A percentile compares a stretch with the other conserved stretches of the same genome.
Evolutionary conservation across 1,140 invertebrate species (phyloP).

Genomic region (Apis laboriosa): DNA sequence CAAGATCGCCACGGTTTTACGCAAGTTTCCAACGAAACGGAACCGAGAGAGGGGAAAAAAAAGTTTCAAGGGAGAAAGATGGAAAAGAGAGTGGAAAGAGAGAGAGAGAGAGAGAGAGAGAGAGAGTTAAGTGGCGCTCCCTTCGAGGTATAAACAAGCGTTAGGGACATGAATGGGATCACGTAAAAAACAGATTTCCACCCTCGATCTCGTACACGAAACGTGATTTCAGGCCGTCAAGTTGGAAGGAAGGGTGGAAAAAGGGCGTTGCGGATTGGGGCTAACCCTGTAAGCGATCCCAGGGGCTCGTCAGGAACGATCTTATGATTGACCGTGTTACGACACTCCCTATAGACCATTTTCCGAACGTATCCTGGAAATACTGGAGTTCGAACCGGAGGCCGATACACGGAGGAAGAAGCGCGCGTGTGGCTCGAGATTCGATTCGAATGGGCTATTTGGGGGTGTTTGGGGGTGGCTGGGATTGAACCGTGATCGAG

Average conservation of each 20-base stretch:
- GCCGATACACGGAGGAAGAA: neutral
- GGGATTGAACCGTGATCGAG: neutral
- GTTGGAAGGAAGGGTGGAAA: conserved; percentile 60
- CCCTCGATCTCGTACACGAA: conserved; percentile 69
- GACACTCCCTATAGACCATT: conserved; percentile 75
- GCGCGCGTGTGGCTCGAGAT: neutral
- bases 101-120: neutral
- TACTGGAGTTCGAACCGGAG: conserved; percentile 4
- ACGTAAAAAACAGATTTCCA: conserved; percentile 78
- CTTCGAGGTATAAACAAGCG: conserved; percentile 68
- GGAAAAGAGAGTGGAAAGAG: neutral
- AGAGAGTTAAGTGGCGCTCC: conserved; percentile 61
- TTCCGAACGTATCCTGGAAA: conserved; percentile 59
- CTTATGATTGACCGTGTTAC: conserved; percentile 81
- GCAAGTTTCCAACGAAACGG: conserved; percentile 7
- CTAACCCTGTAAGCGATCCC: conserved; percentile 76
- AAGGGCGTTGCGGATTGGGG: conserved; percentile 56
- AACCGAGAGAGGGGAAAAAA: neutral
- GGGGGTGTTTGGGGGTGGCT: neutral
- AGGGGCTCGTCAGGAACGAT: conserved; percentile 75
- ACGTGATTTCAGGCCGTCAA: conserved; percentile 70
- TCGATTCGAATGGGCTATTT: neutral
- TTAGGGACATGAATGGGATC: conserved; percentile 73
- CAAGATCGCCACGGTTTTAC: neutral
- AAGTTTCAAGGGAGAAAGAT: neutral